Evolutionary conservation across 2,888 invertebrate species (phyloP).

Genomic region (Digitonthophagus gazella): DNA sequence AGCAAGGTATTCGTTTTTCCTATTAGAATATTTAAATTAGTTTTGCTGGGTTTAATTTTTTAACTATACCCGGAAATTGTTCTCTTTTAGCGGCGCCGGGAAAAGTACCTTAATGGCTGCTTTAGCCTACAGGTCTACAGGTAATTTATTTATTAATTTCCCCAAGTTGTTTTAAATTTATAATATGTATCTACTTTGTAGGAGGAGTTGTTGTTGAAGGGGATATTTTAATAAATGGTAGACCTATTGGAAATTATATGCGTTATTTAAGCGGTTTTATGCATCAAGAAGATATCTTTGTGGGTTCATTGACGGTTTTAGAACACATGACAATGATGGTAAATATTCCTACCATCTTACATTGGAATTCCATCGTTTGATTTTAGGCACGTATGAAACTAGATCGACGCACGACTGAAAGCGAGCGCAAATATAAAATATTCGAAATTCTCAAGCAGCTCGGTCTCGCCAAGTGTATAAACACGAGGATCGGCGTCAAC

Average conservation of each 20-base stretch:
- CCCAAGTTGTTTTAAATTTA: neutral
- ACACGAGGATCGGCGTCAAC: constrained; percentile 75
- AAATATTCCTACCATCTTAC: too few relatives aligned
- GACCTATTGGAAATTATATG: constrained; percentile 71
- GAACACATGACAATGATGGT: constrained; percentile 91
- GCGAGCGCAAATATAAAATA: constrained; percentile 66
- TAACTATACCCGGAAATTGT: neutral
- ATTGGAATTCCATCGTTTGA: neutral
- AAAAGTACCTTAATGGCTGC: constrained; percentile 87
- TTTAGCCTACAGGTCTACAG: constrained; percentile 72
- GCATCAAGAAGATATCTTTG: constrained; percentile 89
- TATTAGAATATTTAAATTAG: constrained; percentile 17
- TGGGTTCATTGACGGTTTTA: constrained; percentile 77
- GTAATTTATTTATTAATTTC: constrained; percentile 52
- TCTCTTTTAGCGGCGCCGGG: constrained; percentile 73
- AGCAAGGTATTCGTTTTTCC: constrained; percentile 60
- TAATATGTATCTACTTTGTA: constrained; percentile 39
- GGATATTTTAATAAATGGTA: constrained; percentile 77
- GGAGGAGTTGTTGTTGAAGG: constrained; percentile 73
- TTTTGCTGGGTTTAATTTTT: neutral
- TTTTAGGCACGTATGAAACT: constrained; percentile 75
- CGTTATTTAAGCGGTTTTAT: constrained; percentile 82
- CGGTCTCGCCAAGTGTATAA: constrained; percentile 66
- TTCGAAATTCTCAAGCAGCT: constrained; percentile 69
- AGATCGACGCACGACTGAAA: constrained; percentile 63